Evolutionary conservation across 2,113 vertebrate species (phyloP).

Genomic region (Menidia beryllina): DNA sequence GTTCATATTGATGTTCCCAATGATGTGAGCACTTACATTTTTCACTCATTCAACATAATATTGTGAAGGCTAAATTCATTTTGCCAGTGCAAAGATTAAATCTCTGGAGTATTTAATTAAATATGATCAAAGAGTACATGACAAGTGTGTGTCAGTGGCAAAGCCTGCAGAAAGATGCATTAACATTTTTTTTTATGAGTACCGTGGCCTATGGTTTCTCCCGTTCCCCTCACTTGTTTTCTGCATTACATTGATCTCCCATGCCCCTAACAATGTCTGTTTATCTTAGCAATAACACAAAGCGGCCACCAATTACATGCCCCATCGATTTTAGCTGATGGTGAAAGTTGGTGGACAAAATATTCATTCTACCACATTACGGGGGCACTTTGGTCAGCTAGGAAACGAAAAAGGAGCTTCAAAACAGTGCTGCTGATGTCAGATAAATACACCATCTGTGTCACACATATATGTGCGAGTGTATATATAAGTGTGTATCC

Average conservation of each 20-base stretch:
- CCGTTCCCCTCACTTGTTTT: constrained; percentile 39
- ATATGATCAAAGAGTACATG: constrained; percentile 16
- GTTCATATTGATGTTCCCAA: background rate
- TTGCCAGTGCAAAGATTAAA: constrained; percentile 20
- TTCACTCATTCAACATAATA: constrained; percentile 7
- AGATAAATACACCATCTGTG: constrained; percentile 48
- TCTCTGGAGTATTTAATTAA: background rate
- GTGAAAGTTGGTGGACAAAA: constrained; percentile 66
- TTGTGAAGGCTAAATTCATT: background rate
- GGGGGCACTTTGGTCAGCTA: constrained; percentile 64
- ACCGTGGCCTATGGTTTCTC: constrained; percentile 52
- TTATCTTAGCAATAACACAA: constrained; percentile 78
- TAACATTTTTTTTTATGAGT: constrained; percentile 23
- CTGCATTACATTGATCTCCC: constrained; percentile 67
- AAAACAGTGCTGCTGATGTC: constrained; percentile 48
- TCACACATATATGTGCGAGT: constrained; percentile 16
- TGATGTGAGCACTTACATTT: constrained; percentile 4
- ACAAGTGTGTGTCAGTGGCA: background rate
- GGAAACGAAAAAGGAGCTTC: constrained; percentile 60
- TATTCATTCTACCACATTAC: constrained; percentile 70
- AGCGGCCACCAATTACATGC: constrained; percentile 77
- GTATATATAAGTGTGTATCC: too few relatives aligned
- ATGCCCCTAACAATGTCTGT: constrained; percentile 69
- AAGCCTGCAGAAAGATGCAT: constrained; percentile 18
- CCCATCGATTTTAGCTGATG: constrained; percentile 73